Percentiles rank a stretch among this genome's conserved stretches.
Conservation (phyloP, 2,888 invertebrate genomes). For the Lycophotia porphyrea region DNA sequence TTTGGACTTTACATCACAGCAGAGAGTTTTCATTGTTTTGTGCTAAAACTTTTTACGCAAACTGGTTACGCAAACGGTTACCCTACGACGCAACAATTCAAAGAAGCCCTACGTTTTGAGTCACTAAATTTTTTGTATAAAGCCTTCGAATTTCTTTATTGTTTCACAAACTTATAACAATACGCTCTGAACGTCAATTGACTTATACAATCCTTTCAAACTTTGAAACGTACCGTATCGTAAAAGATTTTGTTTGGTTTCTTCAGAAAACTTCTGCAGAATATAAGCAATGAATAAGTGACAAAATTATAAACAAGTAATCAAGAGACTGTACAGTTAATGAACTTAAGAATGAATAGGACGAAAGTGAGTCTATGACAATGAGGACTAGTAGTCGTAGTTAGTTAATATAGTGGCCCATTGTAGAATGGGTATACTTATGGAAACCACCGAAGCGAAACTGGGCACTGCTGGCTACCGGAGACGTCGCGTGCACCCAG, state of each 20-base stretch:
- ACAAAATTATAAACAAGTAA: conserved; percentile 46
- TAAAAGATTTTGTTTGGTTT: conserved; percentile 57
- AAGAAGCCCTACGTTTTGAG: conserved; percentile 61
- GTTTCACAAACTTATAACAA: conserved; percentile 66
- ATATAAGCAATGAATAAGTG: conserved; percentile 62
- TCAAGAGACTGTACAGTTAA: conserved; percentile 49
- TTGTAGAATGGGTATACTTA: conserved; percentile 89
- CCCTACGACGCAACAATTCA: conserved; percentile 58
- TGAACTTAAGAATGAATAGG: conserved; percentile 71
- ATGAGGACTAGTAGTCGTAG: conserved; percentile 75
- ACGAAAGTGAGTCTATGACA: conserved; percentile 73
- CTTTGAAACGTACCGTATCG: conserved; percentile 72
- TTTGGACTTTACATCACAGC: conserved; percentile 25
- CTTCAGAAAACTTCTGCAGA: conserved; percentile 60
- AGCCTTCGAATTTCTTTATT: conserved; percentile 61
- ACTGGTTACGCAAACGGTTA: conserved; percentile 61
- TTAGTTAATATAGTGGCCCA: conserved; percentile 76
- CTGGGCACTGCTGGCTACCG: conserved; percentile 83
- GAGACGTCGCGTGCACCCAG: conserved; percentile 76
- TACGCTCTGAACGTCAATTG: conserved; percentile 65
- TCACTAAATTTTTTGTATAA: conserved; percentile 56
- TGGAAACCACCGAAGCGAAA: conserved; percentile 87
- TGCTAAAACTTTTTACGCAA: conserved; percentile 31
- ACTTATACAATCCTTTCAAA: conserved; percentile 57
- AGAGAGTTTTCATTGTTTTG: conserved; percentile 29